Evolutionary conservation across 2,888 invertebrate genomes (phyloP).

Genomic region (Arrhopalites spinosus): DNA sequence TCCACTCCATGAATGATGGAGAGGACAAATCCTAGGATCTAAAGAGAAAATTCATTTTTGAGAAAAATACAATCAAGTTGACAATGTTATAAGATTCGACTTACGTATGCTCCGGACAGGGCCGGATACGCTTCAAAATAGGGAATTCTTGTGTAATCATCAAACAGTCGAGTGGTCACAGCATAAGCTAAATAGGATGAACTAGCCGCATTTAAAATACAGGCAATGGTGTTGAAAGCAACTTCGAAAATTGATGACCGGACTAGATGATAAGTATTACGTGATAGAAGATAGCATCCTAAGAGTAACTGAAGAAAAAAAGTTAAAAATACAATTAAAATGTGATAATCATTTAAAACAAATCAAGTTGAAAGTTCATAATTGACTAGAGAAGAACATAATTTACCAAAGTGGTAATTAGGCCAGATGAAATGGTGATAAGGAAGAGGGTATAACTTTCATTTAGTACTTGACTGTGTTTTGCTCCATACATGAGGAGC

Average conservation of each 20-base stretch:
- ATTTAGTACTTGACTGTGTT: conserved; percentile 68
- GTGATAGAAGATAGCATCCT: conserved; percentile 77
- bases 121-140: conserved; percentile 84
- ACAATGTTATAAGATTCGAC: conserved; percentile 57
- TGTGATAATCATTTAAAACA: too few relatives aligned
- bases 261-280: conserved; percentile 74
- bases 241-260: conserved; percentile 82
- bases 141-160: conserved; percentile 74
- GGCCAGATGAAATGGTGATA: conserved; percentile 78
- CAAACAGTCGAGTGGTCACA: conserved; percentile 76
- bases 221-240: conserved; percentile 76
- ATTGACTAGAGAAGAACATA: neutral
- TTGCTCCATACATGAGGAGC: conserved; percentile 76
- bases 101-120: conserved; percentile 84
- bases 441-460: conserved; percentile 79
- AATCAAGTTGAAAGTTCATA: too few relatives aligned
- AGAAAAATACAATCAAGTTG: conserved; percentile 19
- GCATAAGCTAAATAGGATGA: conserved; percentile 80
- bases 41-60: conserved; percentile 57
- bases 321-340: too few relatives aligned
- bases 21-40: conserved; percentile 79
- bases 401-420: conserved; percentile 72
- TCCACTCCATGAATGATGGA: conserved; percentile 78
- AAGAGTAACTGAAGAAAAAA: conserved; percentile 65
- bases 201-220: conserved; percentile 77